Conservation (phyloP, 2,888 invertebrate species). For the Aquatica leii region DNA sequence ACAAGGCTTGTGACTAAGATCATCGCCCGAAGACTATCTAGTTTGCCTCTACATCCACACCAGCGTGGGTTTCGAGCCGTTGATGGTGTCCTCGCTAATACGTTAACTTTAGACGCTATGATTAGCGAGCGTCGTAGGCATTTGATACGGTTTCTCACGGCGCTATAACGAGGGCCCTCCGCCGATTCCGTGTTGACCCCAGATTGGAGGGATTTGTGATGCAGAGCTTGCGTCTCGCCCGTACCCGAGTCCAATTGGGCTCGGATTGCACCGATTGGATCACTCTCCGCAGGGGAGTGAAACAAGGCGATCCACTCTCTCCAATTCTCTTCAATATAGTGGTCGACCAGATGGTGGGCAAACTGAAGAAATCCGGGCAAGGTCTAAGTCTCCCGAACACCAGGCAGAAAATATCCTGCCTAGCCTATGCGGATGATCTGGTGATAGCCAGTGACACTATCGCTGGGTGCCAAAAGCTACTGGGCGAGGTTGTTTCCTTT, state of each 20-base stretch:
- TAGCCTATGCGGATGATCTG: conserved; percentile 56
- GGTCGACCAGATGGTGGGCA: conserved; percentile 43
- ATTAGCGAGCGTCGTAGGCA: conserved; percentile 49
- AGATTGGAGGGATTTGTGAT: too few relatives aligned
- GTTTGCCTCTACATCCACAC: conserved; percentile 26
- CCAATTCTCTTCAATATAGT: conserved; percentile 46
- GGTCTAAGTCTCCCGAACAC: background rate
- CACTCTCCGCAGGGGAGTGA: conserved; percentile 49
- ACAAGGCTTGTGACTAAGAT: conserved; percentile 45
- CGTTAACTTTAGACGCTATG: conserved; percentile 47
- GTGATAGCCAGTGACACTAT: conserved; percentile 49
- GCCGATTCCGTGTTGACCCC: background rate
- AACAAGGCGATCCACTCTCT: conserved; percentile 58
- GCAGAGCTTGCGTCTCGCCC: too few relatives aligned
- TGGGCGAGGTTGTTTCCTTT: conserved; percentile 33
- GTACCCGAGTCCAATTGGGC: too few relatives aligned
- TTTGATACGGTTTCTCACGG: conserved; percentile 51
- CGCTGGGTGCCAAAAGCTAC: conserved; percentile 44
- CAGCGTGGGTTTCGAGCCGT: conserved; percentile 50
- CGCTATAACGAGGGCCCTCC: conserved; percentile 38
- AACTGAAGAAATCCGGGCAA: background rate
- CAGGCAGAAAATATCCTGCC: background rate
- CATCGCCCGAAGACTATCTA: conserved; percentile 33
- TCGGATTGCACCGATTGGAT: too few relatives aligned
- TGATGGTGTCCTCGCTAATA: conserved; percentile 55